Conservation (phyloP, 2,888 invertebrate genomes). For the Sussaba pulchella region DNA sequence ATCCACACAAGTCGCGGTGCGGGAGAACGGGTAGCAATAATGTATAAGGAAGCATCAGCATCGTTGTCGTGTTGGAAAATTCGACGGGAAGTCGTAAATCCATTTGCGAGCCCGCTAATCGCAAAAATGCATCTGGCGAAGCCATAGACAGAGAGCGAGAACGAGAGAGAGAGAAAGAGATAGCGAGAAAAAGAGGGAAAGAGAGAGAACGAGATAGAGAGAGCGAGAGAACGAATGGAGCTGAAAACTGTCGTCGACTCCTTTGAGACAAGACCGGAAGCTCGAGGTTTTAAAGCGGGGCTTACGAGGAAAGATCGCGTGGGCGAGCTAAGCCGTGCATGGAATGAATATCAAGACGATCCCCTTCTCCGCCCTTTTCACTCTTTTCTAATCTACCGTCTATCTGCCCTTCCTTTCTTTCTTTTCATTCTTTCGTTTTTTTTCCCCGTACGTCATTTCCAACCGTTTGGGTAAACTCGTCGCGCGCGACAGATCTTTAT, state of each 20-base stretch:
- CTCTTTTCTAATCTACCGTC: constrained; percentile 22
- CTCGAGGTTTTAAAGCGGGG: constrained; percentile 37
- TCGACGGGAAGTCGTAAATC: constrained; percentile 68
- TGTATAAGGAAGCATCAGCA: constrained; percentile 23
- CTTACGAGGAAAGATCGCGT: constrained; percentile 48
- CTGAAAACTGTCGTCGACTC: constrained; percentile 4
- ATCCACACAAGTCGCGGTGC: no score
- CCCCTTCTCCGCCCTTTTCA: neutral
- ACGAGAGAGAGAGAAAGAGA: constrained; percentile 15
- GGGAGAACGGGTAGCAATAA: no score
- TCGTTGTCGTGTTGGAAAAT: constrained; percentile 20
- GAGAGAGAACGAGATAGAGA: neutral
- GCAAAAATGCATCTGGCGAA: constrained; percentile 62
- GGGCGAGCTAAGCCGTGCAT: constrained; percentile 51
- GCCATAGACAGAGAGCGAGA: neutral
- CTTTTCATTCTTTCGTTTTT: neutral
- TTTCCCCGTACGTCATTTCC: neutral
- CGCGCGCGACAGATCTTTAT: constrained; percentile 37
- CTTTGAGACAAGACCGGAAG: constrained; percentile 55
- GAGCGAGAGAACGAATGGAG: neutral
- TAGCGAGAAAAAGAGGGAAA: no score
- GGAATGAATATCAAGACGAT: constrained; percentile 61
- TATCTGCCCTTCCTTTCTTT: constrained; percentile 12
- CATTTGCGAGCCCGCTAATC: constrained; percentile 61
- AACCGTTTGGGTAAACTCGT: constrained; percentile 5